Percentiles rank a stretch among this genome's conserved stretches.
phyloP scores from a whole-genome alignment of 92 coral and sea anemone species.

The Porites divaricata region DNA sequence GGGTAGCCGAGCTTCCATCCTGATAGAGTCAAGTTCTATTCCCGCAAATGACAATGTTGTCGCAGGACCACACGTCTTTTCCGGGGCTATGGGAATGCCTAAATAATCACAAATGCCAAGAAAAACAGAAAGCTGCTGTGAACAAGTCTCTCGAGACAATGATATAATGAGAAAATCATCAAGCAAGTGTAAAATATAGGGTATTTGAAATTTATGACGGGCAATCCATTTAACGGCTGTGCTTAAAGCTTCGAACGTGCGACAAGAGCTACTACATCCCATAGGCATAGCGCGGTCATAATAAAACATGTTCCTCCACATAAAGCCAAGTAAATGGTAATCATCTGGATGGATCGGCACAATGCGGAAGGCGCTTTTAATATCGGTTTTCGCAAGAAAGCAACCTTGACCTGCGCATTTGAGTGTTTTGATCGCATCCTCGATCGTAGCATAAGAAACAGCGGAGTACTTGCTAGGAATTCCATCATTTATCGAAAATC shows the following conservation, averaged over 20 bases:
- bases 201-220: conserved; percentile 41
- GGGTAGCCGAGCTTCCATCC: conserved; percentile 63
- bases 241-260: conserved; percentile 68
- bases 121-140: conserved; percentile 40
- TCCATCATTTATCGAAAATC: conserved; percentile 72
- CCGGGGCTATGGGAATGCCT: conserved; percentile 66
- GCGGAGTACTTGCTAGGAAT: conserved; percentile 51
- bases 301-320: conserved; percentile 55
- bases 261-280: conserved; percentile 71
- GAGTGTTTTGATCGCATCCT: conserved; percentile 57
- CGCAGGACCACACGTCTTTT: conserved; percentile 46
- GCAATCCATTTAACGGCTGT: conserved; percentile 75
- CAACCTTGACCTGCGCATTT: conserved; percentile 57
- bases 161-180: conserved; percentile 70
- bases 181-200: conserved; percentile 49
- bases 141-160: conserved; percentile 32
- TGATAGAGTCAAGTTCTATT: conserved; percentile 55
- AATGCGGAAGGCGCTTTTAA: conserved; percentile 71
- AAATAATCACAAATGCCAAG: conserved; percentile 41
- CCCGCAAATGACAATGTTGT: conserved; percentile 55
- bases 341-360: conserved; percentile 68
- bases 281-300: conserved; percentile 70
- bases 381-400: conserved; percentile 72
- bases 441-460: conserved; percentile 61
- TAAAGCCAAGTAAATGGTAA: conserved; percentile 55